Percentiles rank a stretch among this genome's conserved stretches.
Evolutionary conservation across 2,797 vertebrate genomes (phyloP).

Genomic region (Podargus strigoides): DNA sequence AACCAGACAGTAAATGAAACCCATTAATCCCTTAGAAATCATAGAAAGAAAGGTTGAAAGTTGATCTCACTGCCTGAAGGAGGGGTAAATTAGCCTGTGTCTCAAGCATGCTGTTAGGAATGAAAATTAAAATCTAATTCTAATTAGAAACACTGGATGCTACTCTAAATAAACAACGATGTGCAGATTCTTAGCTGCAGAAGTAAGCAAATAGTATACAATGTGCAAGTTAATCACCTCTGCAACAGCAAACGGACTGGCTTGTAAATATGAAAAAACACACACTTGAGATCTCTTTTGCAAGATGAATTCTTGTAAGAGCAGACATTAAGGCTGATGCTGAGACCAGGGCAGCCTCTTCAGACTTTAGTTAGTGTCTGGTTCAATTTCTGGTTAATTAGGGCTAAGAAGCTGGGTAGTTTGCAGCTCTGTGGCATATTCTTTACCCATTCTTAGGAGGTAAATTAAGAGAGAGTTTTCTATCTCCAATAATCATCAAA

Average conservation of each 20-base stretch:
- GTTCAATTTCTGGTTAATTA: background rate
- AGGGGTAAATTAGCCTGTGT: background rate
- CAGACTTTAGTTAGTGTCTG: background rate
- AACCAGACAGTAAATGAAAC: background rate
- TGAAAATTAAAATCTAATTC: slow-evolving; percentile 7
- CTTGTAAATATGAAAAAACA: background rate
- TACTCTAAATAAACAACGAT: background rate
- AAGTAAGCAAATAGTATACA: background rate
- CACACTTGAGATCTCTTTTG: background rate
- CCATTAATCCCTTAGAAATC: background rate
- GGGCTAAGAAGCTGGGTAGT: background rate
- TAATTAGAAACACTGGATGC: background rate
- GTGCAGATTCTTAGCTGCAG: background rate
- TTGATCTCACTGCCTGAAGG: background rate
- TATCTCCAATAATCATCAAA: background rate
- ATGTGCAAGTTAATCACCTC: background rate
- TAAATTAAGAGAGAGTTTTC: background rate
- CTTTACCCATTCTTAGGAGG: background rate
- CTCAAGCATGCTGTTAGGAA: background rate
- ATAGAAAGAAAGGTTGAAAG: background rate
- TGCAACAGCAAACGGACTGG: background rate
- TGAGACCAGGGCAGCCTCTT: background rate
- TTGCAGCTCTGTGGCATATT: background rate
- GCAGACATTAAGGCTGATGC: background rate
- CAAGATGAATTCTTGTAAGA: background rate